A percentile compares a stretch with the other conserved stretches of the same genome.
Conservation (phyloP, 37 sponge, comb jelly and placozoan species). For the Hormiphora californensis region DNA sequence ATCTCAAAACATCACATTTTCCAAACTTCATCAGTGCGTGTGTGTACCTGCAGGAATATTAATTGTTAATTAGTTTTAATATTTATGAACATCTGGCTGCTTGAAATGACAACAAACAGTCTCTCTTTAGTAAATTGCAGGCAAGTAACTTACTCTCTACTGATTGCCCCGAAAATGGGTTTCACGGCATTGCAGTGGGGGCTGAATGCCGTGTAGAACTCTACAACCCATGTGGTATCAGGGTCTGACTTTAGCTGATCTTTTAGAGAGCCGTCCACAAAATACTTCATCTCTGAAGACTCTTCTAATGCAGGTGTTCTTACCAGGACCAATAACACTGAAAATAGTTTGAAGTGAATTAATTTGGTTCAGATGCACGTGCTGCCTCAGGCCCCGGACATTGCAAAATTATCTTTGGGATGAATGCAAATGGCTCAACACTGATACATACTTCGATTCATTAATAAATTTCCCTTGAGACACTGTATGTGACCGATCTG, state of each 20-base stretch:
- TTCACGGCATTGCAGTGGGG: conserved; percentile 47
- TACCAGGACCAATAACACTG: conserved; percentile 41
- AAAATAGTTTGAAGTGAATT: too few species aligned
- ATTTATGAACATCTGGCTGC: neutral
- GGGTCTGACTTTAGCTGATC: conserved; percentile 27
- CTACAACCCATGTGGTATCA: conserved; percentile 1
- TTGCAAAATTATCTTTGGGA: too few species aligned
- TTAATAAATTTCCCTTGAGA: too few species aligned
- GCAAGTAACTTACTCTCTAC: conserved; percentile 29
- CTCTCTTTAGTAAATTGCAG: neutral
- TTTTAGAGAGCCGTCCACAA: conserved; percentile 13
- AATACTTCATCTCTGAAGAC: conserved; percentile 38
- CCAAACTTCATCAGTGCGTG: conserved; percentile 48
- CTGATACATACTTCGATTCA: too few species aligned
- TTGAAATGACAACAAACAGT: too few species aligned
- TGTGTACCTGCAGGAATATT: neutral
- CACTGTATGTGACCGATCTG: too few species aligned
- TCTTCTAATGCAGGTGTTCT: conserved; percentile 33
- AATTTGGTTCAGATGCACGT: too few species aligned
- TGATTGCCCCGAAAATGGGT: conserved; percentile 37
- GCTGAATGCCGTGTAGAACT: conserved; percentile 50
- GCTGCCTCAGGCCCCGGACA: too few species aligned
- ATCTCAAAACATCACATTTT: conserved; percentile 18
- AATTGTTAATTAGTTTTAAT: neutral
- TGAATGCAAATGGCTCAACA: too few species aligned